phyloP scores from a whole-genome alignment of 2,888 invertebrate species.

The Tachystola acroxantha region DNA sequence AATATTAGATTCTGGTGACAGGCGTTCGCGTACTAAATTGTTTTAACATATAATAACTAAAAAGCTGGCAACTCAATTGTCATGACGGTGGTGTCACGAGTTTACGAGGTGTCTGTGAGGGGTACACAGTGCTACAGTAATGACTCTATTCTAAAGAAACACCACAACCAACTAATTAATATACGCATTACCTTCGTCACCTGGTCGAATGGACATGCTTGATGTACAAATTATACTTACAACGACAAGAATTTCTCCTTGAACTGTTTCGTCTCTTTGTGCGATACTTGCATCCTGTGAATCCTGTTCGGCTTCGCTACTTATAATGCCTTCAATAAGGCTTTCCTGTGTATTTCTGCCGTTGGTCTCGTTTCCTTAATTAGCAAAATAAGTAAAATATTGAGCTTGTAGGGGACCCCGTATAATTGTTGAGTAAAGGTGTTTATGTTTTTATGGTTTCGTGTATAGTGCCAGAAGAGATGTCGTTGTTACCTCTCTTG shows the following conservation, averaged over 20 bases:
- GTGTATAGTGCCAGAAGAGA: conserved; percentile 66
- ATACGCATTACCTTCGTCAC: conserved; percentile 60
- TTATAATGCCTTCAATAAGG: conserved; percentile 71
- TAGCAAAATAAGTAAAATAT: conserved; percentile 75
- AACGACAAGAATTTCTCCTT: conserved; percentile 59
- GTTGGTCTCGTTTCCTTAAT: conserved; percentile 70
- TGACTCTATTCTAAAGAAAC: conserved; percentile 64
- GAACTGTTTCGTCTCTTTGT: conserved; percentile 52
- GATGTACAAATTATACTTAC: conserved; percentile 61
- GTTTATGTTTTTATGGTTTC: conserved; percentile 60
- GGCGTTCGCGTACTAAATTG: conserved; percentile 47
- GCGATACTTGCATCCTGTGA: conserved; percentile 70
- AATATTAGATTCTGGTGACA: conserved; percentile 18
- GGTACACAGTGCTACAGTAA: conserved; percentile 64
- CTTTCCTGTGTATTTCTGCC: conserved; percentile 67
- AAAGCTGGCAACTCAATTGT: conserved; percentile 71
- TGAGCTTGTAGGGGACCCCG: conserved; percentile 73
- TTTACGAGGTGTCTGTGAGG: conserved; percentile 50
- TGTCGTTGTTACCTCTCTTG: conserved; percentile 62
- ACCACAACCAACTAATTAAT: conserved; percentile 64
- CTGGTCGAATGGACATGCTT: conserved; percentile 45
- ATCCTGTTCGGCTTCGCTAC: conserved; percentile 66
- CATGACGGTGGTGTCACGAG: conserved; percentile 58
- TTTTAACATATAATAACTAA: conserved; percentile 51
- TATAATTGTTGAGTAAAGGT: conserved; percentile 46